Evolutionary conservation across 2,113 vertebrate species (phyloP).

Genomic region (Pelodiscus sinensis): DNA sequence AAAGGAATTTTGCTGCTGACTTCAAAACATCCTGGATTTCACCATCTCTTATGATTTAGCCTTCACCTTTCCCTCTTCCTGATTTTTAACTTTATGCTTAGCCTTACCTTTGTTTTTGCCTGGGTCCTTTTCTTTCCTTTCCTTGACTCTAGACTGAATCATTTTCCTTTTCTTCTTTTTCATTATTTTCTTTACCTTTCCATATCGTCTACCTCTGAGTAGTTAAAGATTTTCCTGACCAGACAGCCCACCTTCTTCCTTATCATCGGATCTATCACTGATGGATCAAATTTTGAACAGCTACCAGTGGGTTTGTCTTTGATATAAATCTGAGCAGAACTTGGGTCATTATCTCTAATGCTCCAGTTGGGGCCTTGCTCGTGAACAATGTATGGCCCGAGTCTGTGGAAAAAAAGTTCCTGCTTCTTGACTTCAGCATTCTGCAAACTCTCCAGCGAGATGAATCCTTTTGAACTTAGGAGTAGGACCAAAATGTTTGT

Average conservation of each 20-base stretch:
- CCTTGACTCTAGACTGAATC: not conserved
- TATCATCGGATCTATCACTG: not conserved
- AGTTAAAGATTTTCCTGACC: not conserved
- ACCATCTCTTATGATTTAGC: not conserved
- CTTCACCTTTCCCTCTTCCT: not conserved
- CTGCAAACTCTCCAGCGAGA: not conserved
- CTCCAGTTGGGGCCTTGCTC: not conserved
- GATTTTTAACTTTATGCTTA: not conserved
- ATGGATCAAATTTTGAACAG: not conserved
- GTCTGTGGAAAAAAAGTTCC: not conserved
- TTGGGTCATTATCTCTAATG: not conserved
- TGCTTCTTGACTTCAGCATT: not conserved
- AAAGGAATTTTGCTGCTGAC: not conserved
- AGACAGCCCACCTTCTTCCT: not conserved
- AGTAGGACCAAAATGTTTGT: not conserved
- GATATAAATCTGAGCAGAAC: not conserved
- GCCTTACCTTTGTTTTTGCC: not conserved
- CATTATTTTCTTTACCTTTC: not conserved
- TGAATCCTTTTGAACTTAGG: not conserved
- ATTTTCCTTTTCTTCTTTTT: not conserved
- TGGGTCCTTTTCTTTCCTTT: not conserved
- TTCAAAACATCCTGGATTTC: not conserved
- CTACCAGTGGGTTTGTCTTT: not conserved
- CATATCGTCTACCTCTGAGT: not conserved
- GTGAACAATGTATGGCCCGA: not conserved